Base-by-base conservation (phyloP, 2,888 invertebrate species). In the Himalopsyche anomala region DNA sequence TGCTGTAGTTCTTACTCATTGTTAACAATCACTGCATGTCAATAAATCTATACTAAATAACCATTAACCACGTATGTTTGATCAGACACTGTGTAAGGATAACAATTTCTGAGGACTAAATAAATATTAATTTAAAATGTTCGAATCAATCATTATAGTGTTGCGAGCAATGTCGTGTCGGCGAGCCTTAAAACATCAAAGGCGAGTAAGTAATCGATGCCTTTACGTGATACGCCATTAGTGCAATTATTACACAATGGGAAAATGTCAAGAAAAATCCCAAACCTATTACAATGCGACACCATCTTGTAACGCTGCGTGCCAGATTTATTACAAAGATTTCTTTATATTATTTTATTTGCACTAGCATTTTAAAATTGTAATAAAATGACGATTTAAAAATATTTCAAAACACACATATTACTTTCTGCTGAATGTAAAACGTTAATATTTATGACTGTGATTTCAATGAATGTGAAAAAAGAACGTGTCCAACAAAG, bases 221-320 rank as follows among this genome's bases (percentile, higher is more conserved):
- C 74, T 74, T 74, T 38, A 74, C 74, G 38, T 38, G 74, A 74
- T 36, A 28, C 74, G 36, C 74, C 74, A 74, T 36, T 74, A 74
- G 38, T 12, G 38, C 74, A 36, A 74, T 74, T 28, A 28, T 28
- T 74, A 74, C 74, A 74, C 74, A 74, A 74, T 74, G 38, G 38
- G 74, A 74, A 62, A 74, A 74, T 74, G 74, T 74, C 74, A 38
- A 74, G 74, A 74, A 74, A 74, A 74, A 74, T 74, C 74, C 36
- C 74, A 74, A 74, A 74, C 74, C 74, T 38, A 62, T 62, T 36
- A 74, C 74, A 74, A 38, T 74, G 38, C 74, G 74, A 74, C 74
- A 36, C 74, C 74, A 15, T 19, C 74, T 74, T 74, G 62, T 19
- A 74, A 74, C 12, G 38, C 12, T 38, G 36, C 74, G 74, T 38